These are phyloP conservation scores for Amphiprion percula DNA, from an alignment of 2,113 vertebrate genomes.

Conservation along the genomic window DNA sequence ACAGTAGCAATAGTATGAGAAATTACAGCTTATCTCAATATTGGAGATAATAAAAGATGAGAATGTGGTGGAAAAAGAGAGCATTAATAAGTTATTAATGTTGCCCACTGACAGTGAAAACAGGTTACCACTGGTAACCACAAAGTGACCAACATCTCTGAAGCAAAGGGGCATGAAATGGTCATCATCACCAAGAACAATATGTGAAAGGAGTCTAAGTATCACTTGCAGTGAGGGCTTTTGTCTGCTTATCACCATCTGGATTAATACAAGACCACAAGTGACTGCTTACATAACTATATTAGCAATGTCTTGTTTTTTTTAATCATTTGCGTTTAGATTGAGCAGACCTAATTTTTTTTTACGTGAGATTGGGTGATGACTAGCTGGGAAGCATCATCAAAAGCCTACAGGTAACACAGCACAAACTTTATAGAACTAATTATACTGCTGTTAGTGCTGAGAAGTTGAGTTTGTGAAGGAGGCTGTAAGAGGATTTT, in stretches of 20 bases:
- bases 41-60: slow-evolving; percentile 11
- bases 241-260: slow-evolving; percentile 23
- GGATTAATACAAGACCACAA: slow-evolving; percentile 15
- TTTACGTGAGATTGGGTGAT: slow-evolving; percentile 24
- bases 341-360: neutral
- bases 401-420: slow-evolving; percentile 18
- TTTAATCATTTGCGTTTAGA: slow-evolving; percentile 9
- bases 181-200: slow-evolving; percentile 5
- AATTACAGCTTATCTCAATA: neutral
- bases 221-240: slow-evolving; percentile 7
- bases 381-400: slow-evolving; percentile 20
- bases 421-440: neutral
- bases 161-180: slow-evolving; percentile 3
- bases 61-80: too few relatives aligned
- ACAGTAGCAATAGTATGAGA: neutral
- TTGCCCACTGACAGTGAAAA: neutral
- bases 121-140: slow-evolving; percentile 22
- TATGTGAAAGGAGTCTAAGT: slow-evolving; percentile 2
- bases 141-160: slow-evolving; percentile 2
- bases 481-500: neutral
- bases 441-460: slow-evolving; percentile 8
- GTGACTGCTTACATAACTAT: slow-evolving; percentile 13
- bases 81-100: slow-evolving; percentile 9
- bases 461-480: slow-evolving; percentile 2
- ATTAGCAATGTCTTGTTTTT: neutral